A percentile compares a stretch with the other conserved stretches of the same genome.
These are phyloP conservation scores for Adrianichthys oophorus DNA, from an alignment of 2,797 vertebrate genomes.

Conservation along the genomic window DNA sequence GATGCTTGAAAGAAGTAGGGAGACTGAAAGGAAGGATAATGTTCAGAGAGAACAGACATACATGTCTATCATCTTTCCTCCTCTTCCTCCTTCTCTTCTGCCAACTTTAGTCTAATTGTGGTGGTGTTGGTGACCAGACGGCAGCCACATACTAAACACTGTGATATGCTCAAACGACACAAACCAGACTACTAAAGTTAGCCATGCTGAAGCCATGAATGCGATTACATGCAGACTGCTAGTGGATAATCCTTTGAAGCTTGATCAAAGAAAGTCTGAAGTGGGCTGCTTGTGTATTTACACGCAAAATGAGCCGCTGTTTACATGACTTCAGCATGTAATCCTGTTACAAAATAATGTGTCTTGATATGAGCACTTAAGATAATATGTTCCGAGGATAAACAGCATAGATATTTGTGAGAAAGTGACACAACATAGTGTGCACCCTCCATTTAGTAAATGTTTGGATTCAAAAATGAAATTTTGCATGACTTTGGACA, in stretches of 20 bases:
- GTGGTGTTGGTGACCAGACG: constrained; percentile 15
- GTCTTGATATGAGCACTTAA: constrained; percentile 17
- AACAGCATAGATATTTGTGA: constrained; percentile 9
- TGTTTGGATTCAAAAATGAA: neutral
- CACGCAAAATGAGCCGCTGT: constrained; percentile 44
- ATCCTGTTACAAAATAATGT: constrained; percentile 45
- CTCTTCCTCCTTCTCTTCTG: constrained; percentile 8
- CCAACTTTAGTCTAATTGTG: constrained; percentile 32
- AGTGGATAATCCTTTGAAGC: constrained; percentile 62
- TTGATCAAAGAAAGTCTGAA: constrained; percentile 62
- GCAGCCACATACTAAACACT: constrained; percentile 27
- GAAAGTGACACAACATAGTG: constrained; percentile 2
- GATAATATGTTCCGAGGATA: constrained; percentile 6
- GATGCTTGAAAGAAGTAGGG: constrained; percentile 38
- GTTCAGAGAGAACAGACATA: constrained; percentile 14
- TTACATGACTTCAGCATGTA: constrained; percentile 55
- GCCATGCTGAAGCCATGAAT: constrained; percentile 39
- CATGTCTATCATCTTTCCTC: constrained; percentile 6
- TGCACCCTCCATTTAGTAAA: neutral
- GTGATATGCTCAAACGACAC: constrained; percentile 22
- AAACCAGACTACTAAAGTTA: constrained; percentile 42
- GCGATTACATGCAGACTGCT: constrained; percentile 46
- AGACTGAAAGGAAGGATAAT: constrained; percentile 7
- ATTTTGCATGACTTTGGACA: neutral
- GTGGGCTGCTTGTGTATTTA: constrained; percentile 8